These are phyloP conservation scores for Monochamus alternatus DNA, from an alignment of 2,888 invertebrate species.

Conservation along the genomic window DNA sequence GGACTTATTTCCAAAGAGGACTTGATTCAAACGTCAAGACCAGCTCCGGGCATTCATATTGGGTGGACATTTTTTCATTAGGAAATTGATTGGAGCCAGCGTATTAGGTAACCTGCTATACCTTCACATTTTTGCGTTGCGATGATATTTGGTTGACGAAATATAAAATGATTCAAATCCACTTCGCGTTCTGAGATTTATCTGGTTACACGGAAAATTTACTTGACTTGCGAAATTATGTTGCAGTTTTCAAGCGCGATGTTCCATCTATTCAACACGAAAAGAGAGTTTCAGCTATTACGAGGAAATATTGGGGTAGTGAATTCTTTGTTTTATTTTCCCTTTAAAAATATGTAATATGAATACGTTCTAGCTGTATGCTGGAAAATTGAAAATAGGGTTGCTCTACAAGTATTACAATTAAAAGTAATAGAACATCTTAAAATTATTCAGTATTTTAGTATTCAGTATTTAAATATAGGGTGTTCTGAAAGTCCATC, in stretches of 20 bases:
- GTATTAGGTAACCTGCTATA: not conserved
- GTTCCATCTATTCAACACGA: not conserved
- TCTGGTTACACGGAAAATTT: constrained; percentile 3
- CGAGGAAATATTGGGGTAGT: not conserved
- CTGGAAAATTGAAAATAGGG: too few relatives aligned
- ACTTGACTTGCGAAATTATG: not conserved
- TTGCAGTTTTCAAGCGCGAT: constrained; percentile 1
- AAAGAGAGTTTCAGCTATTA: not conserved
- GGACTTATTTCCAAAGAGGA: not conserved
- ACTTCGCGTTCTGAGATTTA: not conserved
- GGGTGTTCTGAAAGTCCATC: too few relatives aligned
- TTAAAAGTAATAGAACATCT: too few relatives aligned
- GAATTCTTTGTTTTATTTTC: too few relatives aligned
- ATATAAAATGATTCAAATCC: not conserved
- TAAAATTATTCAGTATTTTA: too few relatives aligned
- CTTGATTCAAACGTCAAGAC: not conserved
- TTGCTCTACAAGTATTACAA: too few relatives aligned
- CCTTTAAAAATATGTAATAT: too few relatives aligned
- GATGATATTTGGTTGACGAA: too few relatives aligned
- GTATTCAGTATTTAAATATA: too few relatives aligned
- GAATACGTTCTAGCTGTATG: too few relatives aligned
- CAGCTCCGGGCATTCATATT: not conserved
- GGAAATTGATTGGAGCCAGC: not conserved
- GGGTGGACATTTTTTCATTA: not conserved
- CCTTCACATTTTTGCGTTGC: too few relatives aligned